A percentile compares a stretch with the other conserved stretches of the same genome.
Conservation (phyloP, 1,140 invertebrate species). For the Drosophila rufa region DNA sequence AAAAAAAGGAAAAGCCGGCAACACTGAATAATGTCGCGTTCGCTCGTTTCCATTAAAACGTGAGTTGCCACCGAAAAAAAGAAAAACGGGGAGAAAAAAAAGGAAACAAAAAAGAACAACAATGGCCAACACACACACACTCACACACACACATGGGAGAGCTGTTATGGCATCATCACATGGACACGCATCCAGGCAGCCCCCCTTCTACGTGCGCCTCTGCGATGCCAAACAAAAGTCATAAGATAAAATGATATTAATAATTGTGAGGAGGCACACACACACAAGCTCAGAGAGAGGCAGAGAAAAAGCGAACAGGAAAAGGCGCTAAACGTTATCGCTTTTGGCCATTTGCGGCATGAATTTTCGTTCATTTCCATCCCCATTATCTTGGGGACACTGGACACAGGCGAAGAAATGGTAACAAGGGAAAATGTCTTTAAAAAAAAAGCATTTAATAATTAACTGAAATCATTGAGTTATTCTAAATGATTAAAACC, state of each 20-base stretch:
- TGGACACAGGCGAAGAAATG: not conserved
- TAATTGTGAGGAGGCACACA: conserved; percentile 47
- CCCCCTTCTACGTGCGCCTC: not conserved
- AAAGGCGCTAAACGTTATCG: conserved; percentile 68
- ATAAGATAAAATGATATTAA: conserved; percentile 81
- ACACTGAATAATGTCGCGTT: conserved; percentile 57
- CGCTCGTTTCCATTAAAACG: conserved; percentile 63
- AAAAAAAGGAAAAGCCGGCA: not conserved
- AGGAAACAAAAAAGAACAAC: no score
- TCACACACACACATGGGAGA: not conserved
- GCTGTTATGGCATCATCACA: conserved; percentile 52
- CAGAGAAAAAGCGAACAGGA: conserved; percentile 23
- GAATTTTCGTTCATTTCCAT: conserved; percentile 11
- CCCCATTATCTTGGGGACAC: not conserved
- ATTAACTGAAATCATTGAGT: not conserved
- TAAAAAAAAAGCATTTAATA: not conserved
- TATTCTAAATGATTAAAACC: not conserved
- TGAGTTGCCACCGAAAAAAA: conserved; percentile 42
- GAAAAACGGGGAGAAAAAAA: conserved; percentile 9
- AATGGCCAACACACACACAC: conserved; percentile 33
- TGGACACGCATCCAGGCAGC: conserved; percentile 18
- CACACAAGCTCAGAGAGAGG: not conserved
- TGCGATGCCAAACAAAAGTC: conserved; percentile 73
- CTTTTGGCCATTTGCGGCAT: conserved; percentile 61
- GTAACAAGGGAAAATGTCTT: not conserved